Conservation (phyloP, 53 echinoderm and acorn worm species). For the Echinarachnius parma region DNA sequence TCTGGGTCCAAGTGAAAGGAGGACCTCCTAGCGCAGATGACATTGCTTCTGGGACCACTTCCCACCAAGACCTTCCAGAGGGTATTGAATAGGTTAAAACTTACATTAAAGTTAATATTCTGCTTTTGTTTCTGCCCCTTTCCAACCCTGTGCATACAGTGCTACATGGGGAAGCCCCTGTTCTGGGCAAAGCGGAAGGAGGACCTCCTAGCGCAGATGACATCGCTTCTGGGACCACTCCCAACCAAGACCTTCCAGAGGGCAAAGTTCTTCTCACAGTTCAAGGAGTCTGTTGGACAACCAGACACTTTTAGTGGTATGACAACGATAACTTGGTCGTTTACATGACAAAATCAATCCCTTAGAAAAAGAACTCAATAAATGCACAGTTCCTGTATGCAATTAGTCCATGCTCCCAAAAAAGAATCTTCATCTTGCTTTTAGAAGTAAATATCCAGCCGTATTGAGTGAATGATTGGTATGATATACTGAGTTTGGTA, state of each 20-base stretch:
- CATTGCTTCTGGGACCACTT: constrained; percentile 72
- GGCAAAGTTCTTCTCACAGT: constrained; percentile 76
- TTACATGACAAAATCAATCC: no score
- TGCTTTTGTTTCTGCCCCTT: neutral
- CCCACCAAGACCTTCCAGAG: constrained; percentile 71
- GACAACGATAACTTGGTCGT: neutral
- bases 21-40: constrained; percentile 64
- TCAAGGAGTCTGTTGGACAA: constrained; percentile 51
- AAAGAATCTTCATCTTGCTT: no score
- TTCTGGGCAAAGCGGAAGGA: constrained; percentile 72
- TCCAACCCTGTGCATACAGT: constrained; percentile 29
- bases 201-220: constrained; percentile 64
- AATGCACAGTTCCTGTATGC: no score
- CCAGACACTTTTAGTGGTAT: constrained; percentile 54
- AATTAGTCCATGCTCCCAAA: no score
- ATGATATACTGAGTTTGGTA: neutral
- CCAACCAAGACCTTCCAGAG: constrained; percentile 71
- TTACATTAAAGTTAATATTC: no score
- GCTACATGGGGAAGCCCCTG: constrained; percentile 83
- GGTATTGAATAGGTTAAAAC: no score
- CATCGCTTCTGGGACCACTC: constrained; percentile 73
- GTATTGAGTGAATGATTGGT: neutral
- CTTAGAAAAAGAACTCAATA: no score
- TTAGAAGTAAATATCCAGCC: no score
- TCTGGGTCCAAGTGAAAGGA: constrained; percentile 68